Evolutionary conservation across 2,888 invertebrate species (phyloP).

Genomic region (Parnassius smintheus): DNA sequence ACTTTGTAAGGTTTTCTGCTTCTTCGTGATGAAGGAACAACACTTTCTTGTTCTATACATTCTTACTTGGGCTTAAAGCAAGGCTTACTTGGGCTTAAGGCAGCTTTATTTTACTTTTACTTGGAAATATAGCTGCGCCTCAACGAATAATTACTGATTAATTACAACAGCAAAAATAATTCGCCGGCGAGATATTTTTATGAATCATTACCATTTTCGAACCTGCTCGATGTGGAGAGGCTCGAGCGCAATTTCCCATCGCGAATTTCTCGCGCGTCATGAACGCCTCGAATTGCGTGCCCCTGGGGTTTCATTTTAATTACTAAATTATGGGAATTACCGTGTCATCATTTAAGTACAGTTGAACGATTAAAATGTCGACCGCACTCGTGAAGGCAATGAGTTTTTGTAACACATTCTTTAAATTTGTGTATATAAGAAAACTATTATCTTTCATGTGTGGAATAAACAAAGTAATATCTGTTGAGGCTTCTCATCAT

Average conservation of each 20-base stretch:
- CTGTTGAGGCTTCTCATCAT: too few relatives aligned
- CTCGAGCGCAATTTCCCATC: constrained; percentile 3
- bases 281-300: constrained; percentile 1
- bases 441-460: too few relatives aligned
- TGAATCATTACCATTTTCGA: constrained; percentile 18
- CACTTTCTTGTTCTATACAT: too few relatives aligned
- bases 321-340: constrained; percentile 27
- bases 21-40: too few relatives aligned
- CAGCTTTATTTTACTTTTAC: too few relatives aligned
- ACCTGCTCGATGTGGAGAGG: constrained; percentile 6
- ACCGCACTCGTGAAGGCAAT: neutral
- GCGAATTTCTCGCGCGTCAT: constrained; percentile 15
- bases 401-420: constrained; percentile 4
- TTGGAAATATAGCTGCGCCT: constrained; percentile 1
- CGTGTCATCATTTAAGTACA: constrained; percentile 21
- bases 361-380: constrained; percentile 20
- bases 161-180: constrained; percentile 16
- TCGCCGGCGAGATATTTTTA: constrained; percentile 21
- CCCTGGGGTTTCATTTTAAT: constrained; percentile 19
- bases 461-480: too few relatives aligned
- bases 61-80: too few relatives aligned
- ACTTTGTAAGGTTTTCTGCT: too few relatives aligned
- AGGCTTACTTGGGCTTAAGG: too few relatives aligned
- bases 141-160: constrained; percentile 15
- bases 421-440: neutral